These are phyloP conservation scores for Otolemur crassicaudatus DNA, from an alignment of 2,797 vertebrate genomes.

Conservation along the genomic window DNA sequence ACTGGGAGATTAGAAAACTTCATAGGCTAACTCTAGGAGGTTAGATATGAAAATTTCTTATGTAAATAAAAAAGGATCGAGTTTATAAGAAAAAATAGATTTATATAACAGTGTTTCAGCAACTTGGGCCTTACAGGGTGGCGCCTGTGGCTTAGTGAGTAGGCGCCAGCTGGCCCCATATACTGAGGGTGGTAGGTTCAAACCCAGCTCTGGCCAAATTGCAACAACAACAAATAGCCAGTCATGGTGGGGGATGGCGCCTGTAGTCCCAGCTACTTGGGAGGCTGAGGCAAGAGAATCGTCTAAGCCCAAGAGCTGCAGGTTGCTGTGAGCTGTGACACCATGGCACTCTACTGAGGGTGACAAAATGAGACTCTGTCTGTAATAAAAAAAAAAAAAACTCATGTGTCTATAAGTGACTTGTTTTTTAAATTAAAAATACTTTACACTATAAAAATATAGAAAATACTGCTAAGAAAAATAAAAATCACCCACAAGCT, in stretches of 20 bases:
- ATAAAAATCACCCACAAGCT: background rate
- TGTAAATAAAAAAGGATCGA: background rate
- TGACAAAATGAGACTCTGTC: too few species aligned
- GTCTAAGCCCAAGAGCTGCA: too few species aligned
- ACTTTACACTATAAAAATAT: constrained; percentile 22
- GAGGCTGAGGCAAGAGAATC: too few species aligned
- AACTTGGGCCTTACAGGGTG: background rate
- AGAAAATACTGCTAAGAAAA: constrained; percentile 2
- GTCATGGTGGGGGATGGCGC: too few species aligned
- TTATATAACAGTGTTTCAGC: background rate
- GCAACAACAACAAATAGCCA: too few species aligned
- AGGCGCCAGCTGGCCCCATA: too few species aligned
- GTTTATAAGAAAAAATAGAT: background rate
- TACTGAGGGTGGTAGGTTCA: too few species aligned
- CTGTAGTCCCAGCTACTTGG: too few species aligned
- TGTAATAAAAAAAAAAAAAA: background rate
- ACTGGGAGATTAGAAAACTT: background rate
- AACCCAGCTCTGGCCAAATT: too few species aligned
- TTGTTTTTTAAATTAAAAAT: background rate
- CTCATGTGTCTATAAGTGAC: background rate
- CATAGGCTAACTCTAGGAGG: fast-evolving
- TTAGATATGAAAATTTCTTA: background rate
- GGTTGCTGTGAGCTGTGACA: too few species aligned
- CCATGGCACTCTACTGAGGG: too few species aligned
- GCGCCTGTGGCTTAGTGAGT: too few species aligned